Evolutionary conservation across 2,113 vertebrate species (phyloP).

Genomic region (Oreochromis niloticus): DNA sequence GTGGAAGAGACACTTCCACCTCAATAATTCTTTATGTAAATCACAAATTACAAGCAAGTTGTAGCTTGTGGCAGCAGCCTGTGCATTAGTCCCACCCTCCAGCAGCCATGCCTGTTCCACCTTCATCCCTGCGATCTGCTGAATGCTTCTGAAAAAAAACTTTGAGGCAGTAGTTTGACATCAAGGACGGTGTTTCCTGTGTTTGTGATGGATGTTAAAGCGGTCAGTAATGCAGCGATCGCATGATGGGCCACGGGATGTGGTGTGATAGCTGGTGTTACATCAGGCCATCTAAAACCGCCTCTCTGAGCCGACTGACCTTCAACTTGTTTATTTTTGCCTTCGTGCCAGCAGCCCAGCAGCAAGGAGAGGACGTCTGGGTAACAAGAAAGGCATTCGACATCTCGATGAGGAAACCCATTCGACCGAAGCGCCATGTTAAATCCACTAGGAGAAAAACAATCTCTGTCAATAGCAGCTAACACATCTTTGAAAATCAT

Average conservation of each 20-base stretch:
- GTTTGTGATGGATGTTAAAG: not conserved
- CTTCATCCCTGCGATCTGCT: not conserved
- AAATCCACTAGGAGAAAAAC: not conserved
- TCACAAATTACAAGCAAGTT: not conserved
- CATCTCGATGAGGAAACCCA: constrained; percentile 13
- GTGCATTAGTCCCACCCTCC: not conserved
- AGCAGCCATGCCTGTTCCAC: not conserved
- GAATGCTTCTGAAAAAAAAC: not conserved
- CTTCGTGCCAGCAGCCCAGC: not conserved
- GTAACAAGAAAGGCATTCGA: not conserved
- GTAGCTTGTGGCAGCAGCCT: not conserved
- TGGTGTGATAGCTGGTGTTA: not conserved
- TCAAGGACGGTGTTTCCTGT: not conserved
- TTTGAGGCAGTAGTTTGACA: not conserved
- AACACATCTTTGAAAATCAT: constrained; percentile 32
- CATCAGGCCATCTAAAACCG: not conserved
- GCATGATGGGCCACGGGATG: not conserved
- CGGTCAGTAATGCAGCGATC: not conserved
- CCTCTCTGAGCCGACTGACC: not conserved
- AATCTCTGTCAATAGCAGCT: not conserved
- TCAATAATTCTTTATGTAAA: not conserved
- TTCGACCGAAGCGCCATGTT: constrained; percentile 1
- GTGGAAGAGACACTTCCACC: not conserved
- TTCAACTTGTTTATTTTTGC: constrained; percentile 34
- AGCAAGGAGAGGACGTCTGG: not conserved